A percentile compares a stretch with the other conserved stretches of the same genome.
phyloP scores from a whole-genome alignment of 2,113 vertebrate genomes.

The Hippocampus mohnikei region DNA sequence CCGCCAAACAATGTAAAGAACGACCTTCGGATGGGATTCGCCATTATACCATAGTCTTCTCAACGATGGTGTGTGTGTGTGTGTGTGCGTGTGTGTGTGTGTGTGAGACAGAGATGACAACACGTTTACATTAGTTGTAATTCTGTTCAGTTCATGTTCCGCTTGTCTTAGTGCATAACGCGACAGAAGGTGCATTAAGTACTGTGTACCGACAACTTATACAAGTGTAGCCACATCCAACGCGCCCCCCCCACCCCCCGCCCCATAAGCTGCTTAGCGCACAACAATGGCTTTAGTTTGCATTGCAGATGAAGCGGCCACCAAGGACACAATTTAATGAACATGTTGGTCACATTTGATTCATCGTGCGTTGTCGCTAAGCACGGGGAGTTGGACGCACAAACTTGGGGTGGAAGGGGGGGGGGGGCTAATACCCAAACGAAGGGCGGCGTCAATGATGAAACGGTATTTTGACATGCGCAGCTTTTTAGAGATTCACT shows the following conservation, averaged over 20 bases:
- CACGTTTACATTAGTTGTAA: neutral
- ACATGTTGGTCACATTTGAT: slow-evolving; percentile 54
- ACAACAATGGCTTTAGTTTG: slow-evolving; percentile 63
- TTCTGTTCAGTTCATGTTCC: neutral
- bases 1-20: too few species aligned
- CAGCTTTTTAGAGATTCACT: too few species aligned
- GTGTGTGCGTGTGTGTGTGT: neutral
- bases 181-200: neutral
- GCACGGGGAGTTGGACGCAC: slow-evolving; percentile 11
- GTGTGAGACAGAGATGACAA: too few species aligned
- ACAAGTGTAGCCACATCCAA: neutral
- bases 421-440: slow-evolving; percentile 10
- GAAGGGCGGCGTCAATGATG: neutral
- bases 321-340: slow-evolving; percentile 50
- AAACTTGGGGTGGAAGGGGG: slow-evolving; percentile 8
- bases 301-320: slow-evolving; percentile 50
- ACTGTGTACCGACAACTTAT: neutral
- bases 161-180: neutral
- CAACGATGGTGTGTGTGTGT: neutral
- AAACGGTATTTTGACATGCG: neutral
- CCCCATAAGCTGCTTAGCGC: slow-evolving; percentile 52
- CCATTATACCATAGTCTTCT: neutral
- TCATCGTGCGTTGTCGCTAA: slow-evolving; percentile 15
- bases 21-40: neutral
- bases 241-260: neutral